A percentile compares a stretch with the other conserved stretches of the same genome.
Evolutionary conservation across 2,888 invertebrate genomes (phyloP).

Genomic region (Tenthredo distinguenda): DNA sequence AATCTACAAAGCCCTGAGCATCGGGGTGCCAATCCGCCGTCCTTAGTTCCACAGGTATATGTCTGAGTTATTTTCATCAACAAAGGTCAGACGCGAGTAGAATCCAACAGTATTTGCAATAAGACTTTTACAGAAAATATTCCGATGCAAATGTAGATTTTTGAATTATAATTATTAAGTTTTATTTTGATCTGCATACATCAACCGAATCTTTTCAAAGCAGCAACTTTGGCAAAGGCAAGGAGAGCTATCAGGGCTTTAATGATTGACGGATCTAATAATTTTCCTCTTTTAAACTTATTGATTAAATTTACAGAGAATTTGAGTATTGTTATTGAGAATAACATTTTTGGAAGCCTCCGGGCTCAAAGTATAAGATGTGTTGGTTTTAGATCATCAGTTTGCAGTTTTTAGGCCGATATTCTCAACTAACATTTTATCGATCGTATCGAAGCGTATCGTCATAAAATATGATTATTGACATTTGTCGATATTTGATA

Average conservation of each 20-base stretch:
- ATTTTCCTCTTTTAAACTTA: neutral
- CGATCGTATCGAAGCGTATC: neutral
- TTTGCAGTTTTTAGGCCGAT: constrained; percentile 22
- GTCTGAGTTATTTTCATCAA: neutral
- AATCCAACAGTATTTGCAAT: constrained; percentile 44
- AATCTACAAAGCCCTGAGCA: constrained; percentile 78
- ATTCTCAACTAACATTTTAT: constrained; percentile 34
- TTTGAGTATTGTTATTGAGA: neutral
- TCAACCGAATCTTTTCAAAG: neutral
- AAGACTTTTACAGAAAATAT: neutral
- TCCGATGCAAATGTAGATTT: neutral
- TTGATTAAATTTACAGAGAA: neutral
- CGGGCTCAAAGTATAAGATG: neutral
- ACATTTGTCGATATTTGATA: constrained; percentile 62
- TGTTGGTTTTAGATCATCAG: neutral
- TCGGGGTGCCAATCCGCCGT: constrained; percentile 71
- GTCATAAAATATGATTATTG: constrained; percentile 53
- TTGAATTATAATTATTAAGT: neutral
- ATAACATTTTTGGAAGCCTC: neutral
- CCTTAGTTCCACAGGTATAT: constrained; percentile 72
- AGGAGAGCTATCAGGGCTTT: too few relatives aligned
- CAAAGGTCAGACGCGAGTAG: constrained; percentile 58
- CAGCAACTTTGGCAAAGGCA: neutral
- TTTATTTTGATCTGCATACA: neutral
- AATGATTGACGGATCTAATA: too few relatives aligned